phyloP scores from a whole-genome alignment of 2,797 vertebrate genomes.

The Helicolenus hilgendorfi region DNA sequence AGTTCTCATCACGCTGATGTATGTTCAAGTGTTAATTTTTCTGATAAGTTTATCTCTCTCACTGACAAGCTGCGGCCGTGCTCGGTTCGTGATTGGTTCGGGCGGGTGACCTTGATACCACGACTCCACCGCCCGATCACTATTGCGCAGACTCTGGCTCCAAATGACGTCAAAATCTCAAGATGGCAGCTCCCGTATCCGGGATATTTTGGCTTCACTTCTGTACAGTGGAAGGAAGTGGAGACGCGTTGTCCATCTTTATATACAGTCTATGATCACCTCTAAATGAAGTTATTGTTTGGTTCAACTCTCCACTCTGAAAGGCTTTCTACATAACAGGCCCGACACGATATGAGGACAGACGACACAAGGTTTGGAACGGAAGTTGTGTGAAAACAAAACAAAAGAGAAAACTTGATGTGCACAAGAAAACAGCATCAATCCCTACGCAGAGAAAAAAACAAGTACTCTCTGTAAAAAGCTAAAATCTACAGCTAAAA shows the following conservation, averaged over 20 bases:
- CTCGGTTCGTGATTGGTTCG: rapidly evolving
- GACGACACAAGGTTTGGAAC: conserved; percentile 59
- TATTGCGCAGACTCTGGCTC: too few species aligned
- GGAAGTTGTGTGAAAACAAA: conserved; percentile 51
- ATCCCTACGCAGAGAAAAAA: conserved; percentile 53
- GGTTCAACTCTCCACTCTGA: conserved; percentile 52
- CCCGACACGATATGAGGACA: conserved; percentile 42
- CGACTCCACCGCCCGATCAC: too few species aligned
- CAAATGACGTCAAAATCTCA: too few species aligned
- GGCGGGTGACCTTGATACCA: rapidly evolving
- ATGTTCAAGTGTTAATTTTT: too few species aligned
- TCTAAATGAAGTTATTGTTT: conserved; percentile 42
- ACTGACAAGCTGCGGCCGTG: too few species aligned
- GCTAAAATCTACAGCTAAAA: conserved; percentile 78
- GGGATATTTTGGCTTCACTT: too few species aligned
- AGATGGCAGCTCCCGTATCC: rapidly evolving
- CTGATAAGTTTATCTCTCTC: too few species aligned
- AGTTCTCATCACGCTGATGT: too few species aligned
- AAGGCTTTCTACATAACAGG: conserved; percentile 52
- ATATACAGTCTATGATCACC: too few species aligned
- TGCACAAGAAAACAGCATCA: conserved; percentile 75
- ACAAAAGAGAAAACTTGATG: conserved; percentile 37
- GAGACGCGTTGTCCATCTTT: too few species aligned
- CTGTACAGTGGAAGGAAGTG: too few species aligned
- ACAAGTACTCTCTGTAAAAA: conserved; percentile 69